phyloP scores from a whole-genome alignment of 2,113 vertebrate genomes.

The Dipodomys merriami region DNA sequence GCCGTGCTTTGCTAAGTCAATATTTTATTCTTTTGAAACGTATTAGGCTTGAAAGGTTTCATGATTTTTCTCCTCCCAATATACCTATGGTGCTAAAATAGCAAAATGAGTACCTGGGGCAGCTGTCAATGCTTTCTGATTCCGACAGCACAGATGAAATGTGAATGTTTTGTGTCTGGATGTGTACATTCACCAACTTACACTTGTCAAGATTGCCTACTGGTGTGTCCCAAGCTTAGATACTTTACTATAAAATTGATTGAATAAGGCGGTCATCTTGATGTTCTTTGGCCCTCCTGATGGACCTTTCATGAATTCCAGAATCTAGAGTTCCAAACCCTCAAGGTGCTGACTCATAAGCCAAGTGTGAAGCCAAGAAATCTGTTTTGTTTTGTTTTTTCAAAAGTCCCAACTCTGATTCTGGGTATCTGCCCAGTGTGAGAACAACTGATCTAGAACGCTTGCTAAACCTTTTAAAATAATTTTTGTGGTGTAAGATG shows the following conservation, averaged over 20 bases:
- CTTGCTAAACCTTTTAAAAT: constrained; percentile 6
- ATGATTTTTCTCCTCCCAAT: background rate
- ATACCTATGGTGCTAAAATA: background rate
- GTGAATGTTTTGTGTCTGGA: background rate
- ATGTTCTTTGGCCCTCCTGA: background rate
- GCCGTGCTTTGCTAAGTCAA: background rate
- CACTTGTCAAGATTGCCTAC: background rate
- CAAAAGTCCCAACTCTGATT: background rate
- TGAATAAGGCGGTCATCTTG: background rate
- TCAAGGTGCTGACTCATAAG: background rate
- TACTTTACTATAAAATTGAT: background rate
- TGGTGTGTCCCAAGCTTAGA: background rate
- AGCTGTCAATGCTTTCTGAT: background rate
- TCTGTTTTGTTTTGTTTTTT: background rate
- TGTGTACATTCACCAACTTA: background rate
- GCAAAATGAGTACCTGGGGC: background rate
- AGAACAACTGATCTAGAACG: background rate
- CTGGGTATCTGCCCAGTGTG: background rate
- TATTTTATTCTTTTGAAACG: constrained; percentile 20
- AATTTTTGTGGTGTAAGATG: background rate
- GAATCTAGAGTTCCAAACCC: background rate
- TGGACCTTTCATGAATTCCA: background rate
- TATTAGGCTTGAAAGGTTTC: background rate
- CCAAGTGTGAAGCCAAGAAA: background rate
- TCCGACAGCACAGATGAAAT: background rate